Evolutionary conservation across 2,797 vertebrate species (phyloP).

Genomic region (Melanotaenia trifasciata): DNA sequence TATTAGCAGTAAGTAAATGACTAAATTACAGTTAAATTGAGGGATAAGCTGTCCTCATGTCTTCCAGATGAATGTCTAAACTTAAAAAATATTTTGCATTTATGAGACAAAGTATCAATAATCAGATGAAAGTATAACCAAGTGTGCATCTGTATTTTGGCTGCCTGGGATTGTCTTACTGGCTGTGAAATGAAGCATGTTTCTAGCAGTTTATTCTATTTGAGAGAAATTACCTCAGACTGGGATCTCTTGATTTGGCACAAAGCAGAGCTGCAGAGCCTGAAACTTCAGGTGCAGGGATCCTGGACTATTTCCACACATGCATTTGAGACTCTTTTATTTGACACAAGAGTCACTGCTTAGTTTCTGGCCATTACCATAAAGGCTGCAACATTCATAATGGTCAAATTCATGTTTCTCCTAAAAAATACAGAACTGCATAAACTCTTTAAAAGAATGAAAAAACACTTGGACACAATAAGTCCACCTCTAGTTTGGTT

Average conservation of each 20-base stretch:
- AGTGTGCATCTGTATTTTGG: conserved; percentile 22
- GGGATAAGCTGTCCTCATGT: conserved; percentile 23
- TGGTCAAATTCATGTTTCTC: conserved; percentile 35
- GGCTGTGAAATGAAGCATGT: conserved; percentile 38
- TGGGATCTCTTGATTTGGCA: conserved; percentile 72
- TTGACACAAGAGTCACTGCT: conserved; percentile 36
- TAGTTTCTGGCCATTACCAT: conserved; percentile 8
- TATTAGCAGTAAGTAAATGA: conserved; percentile 19
- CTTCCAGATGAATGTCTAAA: background rate
- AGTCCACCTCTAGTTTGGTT: background rate
- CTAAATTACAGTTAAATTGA: conserved; percentile 20
- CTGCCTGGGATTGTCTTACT: conserved; percentile 29
- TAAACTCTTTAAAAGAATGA: conserved; percentile 23
- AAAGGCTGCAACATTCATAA: conserved; percentile 19
- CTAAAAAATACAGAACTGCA: conserved; percentile 25
- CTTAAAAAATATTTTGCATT: no score
- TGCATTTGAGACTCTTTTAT: conserved; percentile 16
- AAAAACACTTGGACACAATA: conserved; percentile 9
- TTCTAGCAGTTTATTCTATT: conserved; percentile 29
- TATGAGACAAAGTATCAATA: conserved; percentile 15
- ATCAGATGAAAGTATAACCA: conserved; percentile 20
- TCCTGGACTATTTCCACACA: conserved; percentile 26
- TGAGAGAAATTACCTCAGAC: conserved; percentile 34
- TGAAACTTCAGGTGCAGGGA: conserved; percentile 27
- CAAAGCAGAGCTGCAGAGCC: conserved; percentile 13